Conservation (phyloP, 2,888 invertebrate genomes). For the Caenorhabditis panamensis region DNA sequence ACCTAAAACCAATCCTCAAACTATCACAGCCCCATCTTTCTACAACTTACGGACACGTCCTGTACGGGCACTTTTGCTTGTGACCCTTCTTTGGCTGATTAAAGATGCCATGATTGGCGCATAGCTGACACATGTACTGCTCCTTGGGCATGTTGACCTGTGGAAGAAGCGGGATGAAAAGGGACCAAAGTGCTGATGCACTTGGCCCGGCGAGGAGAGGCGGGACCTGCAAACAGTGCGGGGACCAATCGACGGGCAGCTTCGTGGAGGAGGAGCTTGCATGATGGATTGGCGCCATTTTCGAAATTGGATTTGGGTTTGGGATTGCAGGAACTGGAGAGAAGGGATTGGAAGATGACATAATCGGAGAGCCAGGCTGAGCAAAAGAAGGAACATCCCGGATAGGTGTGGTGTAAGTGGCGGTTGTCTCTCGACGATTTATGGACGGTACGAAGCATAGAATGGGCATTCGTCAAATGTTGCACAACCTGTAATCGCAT, state of each 20-base stretch:
- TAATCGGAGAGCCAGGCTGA: not conserved
- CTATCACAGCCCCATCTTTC: not conserved
- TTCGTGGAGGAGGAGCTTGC: constrained; percentile 47
- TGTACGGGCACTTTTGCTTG: constrained; percentile 80
- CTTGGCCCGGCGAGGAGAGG: constrained; percentile 42
- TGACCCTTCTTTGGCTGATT: constrained; percentile 81
- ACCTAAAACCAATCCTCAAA: constrained; percentile 67
- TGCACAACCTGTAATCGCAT: not conserved
- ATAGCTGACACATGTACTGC: constrained; percentile 81
- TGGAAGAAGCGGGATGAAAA: constrained; percentile 8
- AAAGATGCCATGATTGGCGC: constrained; percentile 80
- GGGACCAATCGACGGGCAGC: constrained; percentile 44
- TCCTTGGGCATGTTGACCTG: constrained; percentile 79
- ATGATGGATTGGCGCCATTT: constrained; percentile 55
- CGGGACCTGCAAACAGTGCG: constrained; percentile 37
- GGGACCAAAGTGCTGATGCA: constrained; percentile 49
- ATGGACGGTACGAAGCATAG: not conserved
- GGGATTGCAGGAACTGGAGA: not conserved
- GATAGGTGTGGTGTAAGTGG: not conserved
- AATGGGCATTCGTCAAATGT: not conserved
- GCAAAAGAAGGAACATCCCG: not conserved
- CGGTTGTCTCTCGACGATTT: constrained; percentile 7
- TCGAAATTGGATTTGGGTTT: constrained; percentile 40
- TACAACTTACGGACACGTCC: constrained; percentile 76
- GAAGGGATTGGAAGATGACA: not conserved